Evolutionary conservation across 2,888 invertebrate species (phyloP), one percentile per base, ranked within the genome.

Genomic region (Corbicula japonica): DNA sequence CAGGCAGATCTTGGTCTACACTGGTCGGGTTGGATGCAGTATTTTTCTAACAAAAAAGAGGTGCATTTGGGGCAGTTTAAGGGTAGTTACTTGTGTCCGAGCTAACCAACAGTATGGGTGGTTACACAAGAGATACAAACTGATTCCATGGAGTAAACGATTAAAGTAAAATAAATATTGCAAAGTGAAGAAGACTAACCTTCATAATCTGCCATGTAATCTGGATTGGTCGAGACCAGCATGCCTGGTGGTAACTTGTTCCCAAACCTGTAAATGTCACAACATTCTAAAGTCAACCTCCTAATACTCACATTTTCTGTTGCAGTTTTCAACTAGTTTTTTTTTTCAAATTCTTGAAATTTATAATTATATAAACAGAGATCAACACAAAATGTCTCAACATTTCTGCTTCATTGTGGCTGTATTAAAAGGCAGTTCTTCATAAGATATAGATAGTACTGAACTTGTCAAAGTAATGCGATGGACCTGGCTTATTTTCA

Each of bases 181-280:
- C n/a, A n/a, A n/a, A n/a, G n/a, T n/a, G n/a, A n/a, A n/a, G n/a
- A n/a, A n/a, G n/a, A n/a, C n/a, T n/a, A n/a, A 63, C 63, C 63
- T 63, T 30, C 48, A 48, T 63, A 63, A 15, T 63, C 63, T 21
- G 48, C 32, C 63, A 63, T 61, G 32, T 70, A 70, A 50, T 70
- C 70, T 28, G 70, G 70, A 30, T 70, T 70, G 26, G 60, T 32
- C 4, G 70, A 70, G 15, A 60, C 46, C 8, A 69, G 23, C 63
- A 63, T 63, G n/a, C 35, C 50, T n/a, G 60, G 38, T 4, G 48
- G 50, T 18, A 10, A 0, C 28, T 50, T 23, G n/a, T 46, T 30
- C 12, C 46, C 41, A 54, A 34, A 62, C 46, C 63, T 72, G 54
- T 23, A 66, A 23, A 28, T 26, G 3, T 30, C 30, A 30, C 15